Percentiles rank a stretch among this genome's conserved stretches.
Conservation (phyloP, 2,113 vertebrate species). For the Ariopsis seemanni region DNA sequence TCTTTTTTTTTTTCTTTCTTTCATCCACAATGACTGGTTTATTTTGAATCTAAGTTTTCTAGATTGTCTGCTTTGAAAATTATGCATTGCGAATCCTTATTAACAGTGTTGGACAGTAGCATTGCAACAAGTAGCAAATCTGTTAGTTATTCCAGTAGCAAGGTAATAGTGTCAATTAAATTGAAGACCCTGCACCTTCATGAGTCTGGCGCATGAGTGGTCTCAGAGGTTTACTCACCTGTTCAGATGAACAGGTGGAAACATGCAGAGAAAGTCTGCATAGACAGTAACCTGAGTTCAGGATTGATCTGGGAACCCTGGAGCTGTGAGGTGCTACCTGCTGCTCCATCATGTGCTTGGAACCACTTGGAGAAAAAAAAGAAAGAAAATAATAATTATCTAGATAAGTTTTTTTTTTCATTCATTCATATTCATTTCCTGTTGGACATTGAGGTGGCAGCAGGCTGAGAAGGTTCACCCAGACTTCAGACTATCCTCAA, state of each 20-base stretch:
- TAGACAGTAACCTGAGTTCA: not conserved
- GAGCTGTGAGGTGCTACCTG: not conserved
- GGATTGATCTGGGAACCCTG: not conserved
- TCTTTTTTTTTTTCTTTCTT: not conserved
- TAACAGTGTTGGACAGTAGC: not conserved
- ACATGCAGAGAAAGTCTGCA: not conserved
- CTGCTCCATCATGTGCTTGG: not conserved
- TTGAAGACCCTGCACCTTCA: not conserved
- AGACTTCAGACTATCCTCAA: not conserved
- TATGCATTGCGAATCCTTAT: not conserved
- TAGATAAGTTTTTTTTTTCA: not conserved
- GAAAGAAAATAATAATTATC: not conserved
- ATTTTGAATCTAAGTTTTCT: not conserved
- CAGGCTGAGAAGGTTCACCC: too few species aligned
- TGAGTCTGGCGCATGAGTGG: not conserved
- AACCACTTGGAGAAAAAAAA: not conserved
- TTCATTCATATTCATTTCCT: not conserved
- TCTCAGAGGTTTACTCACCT: not conserved
- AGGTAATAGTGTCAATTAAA: not conserved
- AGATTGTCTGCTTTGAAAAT: not conserved
- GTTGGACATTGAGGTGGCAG: not conserved
- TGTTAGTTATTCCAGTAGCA: not conserved
- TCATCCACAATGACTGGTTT: not conserved
- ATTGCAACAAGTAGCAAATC: not conserved
- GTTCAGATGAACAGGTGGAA: too few species aligned